Evolutionary conservation across 2,113 vertebrate genomes (phyloP).

Genomic region (Lynx canadensis): DNA sequence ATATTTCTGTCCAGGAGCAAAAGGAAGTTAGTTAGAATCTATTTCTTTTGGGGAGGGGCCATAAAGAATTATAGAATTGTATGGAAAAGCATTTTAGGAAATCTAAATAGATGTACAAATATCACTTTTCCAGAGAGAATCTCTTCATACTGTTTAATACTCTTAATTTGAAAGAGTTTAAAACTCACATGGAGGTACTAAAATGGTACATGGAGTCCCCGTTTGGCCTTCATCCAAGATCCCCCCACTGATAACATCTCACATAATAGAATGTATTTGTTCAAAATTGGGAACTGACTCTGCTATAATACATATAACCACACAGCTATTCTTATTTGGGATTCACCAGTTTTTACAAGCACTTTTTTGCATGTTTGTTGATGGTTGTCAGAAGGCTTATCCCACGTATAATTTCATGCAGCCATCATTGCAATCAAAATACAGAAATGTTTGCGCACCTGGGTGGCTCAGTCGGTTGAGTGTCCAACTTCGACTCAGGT

Average conservation of each 20-base stretch:
- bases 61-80: not conserved
- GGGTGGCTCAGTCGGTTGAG: too few species aligned
- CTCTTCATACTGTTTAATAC: not conserved
- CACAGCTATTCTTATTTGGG: not conserved
- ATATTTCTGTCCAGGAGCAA: not conserved
- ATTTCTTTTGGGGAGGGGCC: not conserved
- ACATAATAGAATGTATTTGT: too few species aligned
- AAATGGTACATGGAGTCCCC: not conserved
- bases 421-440: not conserved
- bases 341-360: not conserved
- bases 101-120: not conserved
- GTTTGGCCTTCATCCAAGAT: rapidly evolving
- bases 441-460: not conserved
- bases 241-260: not conserved
- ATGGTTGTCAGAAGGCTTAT: not conserved
- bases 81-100: not conserved
- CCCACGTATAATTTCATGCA: not conserved
- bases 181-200: not conserved
- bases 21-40: not conserved
- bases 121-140: not conserved
- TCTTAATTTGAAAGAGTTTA: not conserved
- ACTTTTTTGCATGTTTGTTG: not conserved
- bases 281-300: not conserved
- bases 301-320: not conserved
- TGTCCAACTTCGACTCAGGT: too few species aligned